Base-by-base conservation (phyloP, 1,140 invertebrate species). In the Saccostrea cuccullata region DNA sequence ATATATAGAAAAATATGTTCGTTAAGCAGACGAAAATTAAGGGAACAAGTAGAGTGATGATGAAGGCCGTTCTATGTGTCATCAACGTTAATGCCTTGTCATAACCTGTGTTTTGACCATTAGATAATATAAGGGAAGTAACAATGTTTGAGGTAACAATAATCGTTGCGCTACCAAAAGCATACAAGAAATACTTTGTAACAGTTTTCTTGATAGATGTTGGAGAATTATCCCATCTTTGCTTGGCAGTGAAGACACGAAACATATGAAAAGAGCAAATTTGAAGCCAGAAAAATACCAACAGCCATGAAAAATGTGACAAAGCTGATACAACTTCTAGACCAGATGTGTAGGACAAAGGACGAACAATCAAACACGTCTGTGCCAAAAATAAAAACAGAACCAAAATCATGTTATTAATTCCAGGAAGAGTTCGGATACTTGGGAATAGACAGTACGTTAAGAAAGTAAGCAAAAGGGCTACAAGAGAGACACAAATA, bases 341-440 rank as follows among this genome's bases (percentile, higher is more conserved):
- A 8, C 40, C 77, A 23, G 17, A 26, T 30, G 77, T 26, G 20
- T 82, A 23, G 1, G 13, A 47, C 17, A 82, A 6, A 30, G 77
- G 30, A 23, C 77, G n/a, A 17, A 84, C 1, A 5, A 58, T 8
- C 8, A 87, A 56, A 8, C 82, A 60, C 17, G 60, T 26, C 84
- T 93, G 92, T 13, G 91, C 91, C 4, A 92, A 26, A 26, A 92
- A 89, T 0, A 93, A 85, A 64, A 83, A 92, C 8, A 83, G 55
- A 23, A 90, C 85, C 17, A 93, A 85, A 83, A 82, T 70, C 90
- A 92, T 93, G 26, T 90, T 91, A 85, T 91, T 92, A 82, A 90
- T 90, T 3, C 92, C 92, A 0, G 93, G 92, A 55, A 92, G n/a
- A 0, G 92, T 91, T 20, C 91, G 60, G 0, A 93, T 87, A n/a